Evolutionary conservation across 2,888 invertebrate genomes (phyloP).

Genomic region (Andrena camellia): DNA sequence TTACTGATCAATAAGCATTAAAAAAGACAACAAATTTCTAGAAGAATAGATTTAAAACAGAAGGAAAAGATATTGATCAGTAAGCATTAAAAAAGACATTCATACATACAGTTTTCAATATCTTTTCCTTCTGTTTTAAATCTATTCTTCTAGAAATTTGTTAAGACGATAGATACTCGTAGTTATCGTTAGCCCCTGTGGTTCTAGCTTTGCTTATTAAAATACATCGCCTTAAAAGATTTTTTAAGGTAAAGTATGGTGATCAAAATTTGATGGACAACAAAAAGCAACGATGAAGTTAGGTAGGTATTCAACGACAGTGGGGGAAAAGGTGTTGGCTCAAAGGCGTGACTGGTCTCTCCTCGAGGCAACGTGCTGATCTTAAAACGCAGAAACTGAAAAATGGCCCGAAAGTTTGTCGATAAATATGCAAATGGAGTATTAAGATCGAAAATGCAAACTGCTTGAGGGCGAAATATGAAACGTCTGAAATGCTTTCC

Average conservation of each 20-base stretch:
- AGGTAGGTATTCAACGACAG: constrained; percentile 23
- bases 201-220: too few relatives aligned
- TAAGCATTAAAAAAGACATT: constrained; percentile 4
- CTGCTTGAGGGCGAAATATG: constrained; percentile 46
- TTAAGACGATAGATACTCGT: not conserved
- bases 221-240: too few relatives aligned
- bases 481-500: constrained; percentile 55
- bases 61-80: too few relatives aligned
- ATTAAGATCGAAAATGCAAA: constrained; percentile 64
- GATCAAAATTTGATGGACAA: constrained; percentile 31
- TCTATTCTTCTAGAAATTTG: not conserved
- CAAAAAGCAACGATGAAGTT: constrained; percentile 33
- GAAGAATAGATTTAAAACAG: too few relatives aligned
- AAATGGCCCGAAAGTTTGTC: constrained; percentile 74
- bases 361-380: constrained; percentile 50
- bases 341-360: constrained; percentile 27
- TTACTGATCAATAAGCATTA: too few relatives aligned
- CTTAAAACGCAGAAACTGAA: constrained; percentile 73
- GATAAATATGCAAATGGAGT: constrained; percentile 76
- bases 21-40: too few relatives aligned
- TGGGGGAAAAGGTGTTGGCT: constrained; percentile 51
- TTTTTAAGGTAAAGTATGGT: not conserved
- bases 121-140: not conserved
- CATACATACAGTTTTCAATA: not conserved
- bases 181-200: constrained; percentile 7